Conservation (phyloP, 2,797 vertebrate genomes). For the Enoplosus armatus region DNA sequence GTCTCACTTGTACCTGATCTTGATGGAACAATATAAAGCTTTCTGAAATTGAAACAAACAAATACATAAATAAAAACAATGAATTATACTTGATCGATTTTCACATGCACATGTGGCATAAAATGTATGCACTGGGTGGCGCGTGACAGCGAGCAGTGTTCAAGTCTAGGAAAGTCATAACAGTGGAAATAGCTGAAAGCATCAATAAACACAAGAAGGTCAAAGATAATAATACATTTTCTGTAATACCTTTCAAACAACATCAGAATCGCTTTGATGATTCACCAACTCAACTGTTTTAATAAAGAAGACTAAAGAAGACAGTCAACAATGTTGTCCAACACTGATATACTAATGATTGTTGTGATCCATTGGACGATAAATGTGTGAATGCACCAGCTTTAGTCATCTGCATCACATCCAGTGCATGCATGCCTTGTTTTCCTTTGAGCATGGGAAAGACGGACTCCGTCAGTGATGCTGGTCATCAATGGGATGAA, state of each 20-base stretch:
- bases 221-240: neutral
- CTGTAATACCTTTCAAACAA: neutral
- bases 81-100: neutral
- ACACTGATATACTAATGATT: neutral
- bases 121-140: neutral
- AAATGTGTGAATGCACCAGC: neutral
- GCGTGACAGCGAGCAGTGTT: neutral
- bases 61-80: no score
- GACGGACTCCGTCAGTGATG: neutral
- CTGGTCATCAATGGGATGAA: no score
- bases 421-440: neutral
- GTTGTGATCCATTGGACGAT: neutral
- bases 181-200: neutral
- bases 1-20: neutral
- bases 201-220: neutral
- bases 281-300: neutral
- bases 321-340: neutral
- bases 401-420: neutral
- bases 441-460: neutral
- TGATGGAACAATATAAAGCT: neutral
- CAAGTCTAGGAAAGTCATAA: neutral
- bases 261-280: neutral
- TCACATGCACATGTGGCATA: neutral
- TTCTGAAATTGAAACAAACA: constrained; percentile 7
- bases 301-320: neutral